Evolutionary conservation across 2,113 vertebrate genomes (phyloP), one percentile per base, ranked within the genome.

Genomic region (Pyxicephalus adspersus): DNA sequence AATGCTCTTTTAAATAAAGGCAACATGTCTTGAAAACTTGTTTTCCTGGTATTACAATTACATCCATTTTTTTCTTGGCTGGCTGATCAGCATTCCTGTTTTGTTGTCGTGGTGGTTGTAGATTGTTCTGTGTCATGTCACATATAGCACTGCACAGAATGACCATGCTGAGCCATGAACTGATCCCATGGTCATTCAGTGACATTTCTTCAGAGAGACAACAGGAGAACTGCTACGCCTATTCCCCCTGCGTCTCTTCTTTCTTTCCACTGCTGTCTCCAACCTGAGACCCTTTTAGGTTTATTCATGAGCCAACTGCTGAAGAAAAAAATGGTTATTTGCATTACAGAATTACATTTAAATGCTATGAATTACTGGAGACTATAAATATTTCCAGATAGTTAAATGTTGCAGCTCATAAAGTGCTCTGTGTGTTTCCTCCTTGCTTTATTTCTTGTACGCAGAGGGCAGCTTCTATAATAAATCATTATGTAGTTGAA

Each of bases 291-390:
- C 84, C 86, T 90, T 91, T 90, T 86, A 88, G 70, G 18, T 68
- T 90, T 92, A 91, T 92, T 91, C 90, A 92, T 91, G 89, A 91
- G 83, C 85, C 86, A 86, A 85, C 64, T 45, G 72, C 64, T 4
- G n/a, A 65, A 83, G 76, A 60, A 71, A 76, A n/a, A 68, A 28
- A 58, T 86, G 86, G 76, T 86, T 89, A 89, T 91, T 90, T 89
- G 86, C 87, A 90, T 92, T 84, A 83, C 87, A 85, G 66, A 84
- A 83, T 90, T 87, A 83, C 81, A 87, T 90, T 88, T 90, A 87
- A 91, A 92, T 88, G 84, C 84, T 86, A 83, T 92, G 90, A 92
- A 92, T 92, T 90, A 84, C 51, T 13, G 20, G 64, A 72, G 84
- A 77, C 89, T 86, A 88, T 92, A 93, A 94, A 89, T 81, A 79